These are phyloP conservation scores for Andricus quercusramuli DNA, from an alignment of 2,888 invertebrate genomes.

Conservation along the genomic window DNA sequence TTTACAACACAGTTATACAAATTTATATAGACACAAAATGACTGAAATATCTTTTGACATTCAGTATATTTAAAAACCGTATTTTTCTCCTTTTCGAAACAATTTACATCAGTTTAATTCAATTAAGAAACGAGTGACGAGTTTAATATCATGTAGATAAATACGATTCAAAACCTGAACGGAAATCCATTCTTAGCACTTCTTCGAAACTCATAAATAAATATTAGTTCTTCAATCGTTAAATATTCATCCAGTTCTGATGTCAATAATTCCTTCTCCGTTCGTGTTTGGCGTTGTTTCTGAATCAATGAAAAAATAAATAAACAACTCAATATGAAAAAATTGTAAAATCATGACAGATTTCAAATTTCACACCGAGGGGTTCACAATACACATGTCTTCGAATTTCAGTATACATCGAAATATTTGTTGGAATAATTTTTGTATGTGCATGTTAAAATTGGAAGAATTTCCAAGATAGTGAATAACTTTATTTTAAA, in stretches of 20 bases:
- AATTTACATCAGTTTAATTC: not conserved
- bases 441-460: not conserved
- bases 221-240: not conserved
- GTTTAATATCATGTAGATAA: not conserved
- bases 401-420: no score
- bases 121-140: not conserved
- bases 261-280: constrained; percentile 46
- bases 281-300: constrained; percentile 42
- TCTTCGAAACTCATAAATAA: not conserved
- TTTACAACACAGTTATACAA: not conserved
- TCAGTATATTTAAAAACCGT: not conserved
- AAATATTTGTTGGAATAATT: not conserved
- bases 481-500: no score
- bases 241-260: constrained; percentile 31
- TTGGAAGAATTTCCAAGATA: no score
- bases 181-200: not conserved
- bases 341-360: no score
- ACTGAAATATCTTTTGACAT: not conserved
- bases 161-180: not conserved
- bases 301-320: constrained; percentile 19
- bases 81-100: not conserved
- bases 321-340: not conserved
- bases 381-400: no score
- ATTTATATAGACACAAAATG: not conserved
- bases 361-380: not conserved